Evolutionary conservation across 2,113 vertebrate genomes (phyloP).

Genomic region (Anoura caudifer): DNA sequence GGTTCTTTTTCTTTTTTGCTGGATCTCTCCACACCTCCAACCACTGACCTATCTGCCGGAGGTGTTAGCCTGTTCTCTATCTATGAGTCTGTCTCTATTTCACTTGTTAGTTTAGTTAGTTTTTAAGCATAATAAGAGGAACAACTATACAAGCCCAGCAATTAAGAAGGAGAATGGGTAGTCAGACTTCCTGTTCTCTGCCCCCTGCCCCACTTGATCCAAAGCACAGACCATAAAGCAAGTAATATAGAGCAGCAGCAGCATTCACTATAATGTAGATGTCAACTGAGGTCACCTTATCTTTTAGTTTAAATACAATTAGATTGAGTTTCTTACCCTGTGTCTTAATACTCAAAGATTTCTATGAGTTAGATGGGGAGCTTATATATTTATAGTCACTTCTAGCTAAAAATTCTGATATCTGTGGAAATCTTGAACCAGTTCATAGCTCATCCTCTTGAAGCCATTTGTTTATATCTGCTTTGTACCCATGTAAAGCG

Average conservation of each 20-base stretch:
- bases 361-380: not conserved
- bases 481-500: not conserved
- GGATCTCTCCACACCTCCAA: too few relatives aligned
- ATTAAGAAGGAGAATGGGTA: not conserved
- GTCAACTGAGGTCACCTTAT: not conserved
- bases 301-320: not conserved
- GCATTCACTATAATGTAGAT: not conserved
- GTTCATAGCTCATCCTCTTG: not conserved
- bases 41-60: too few relatives aligned
- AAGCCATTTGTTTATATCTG: not conserved
- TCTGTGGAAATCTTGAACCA: not conserved
- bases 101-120: too few relatives aligned
- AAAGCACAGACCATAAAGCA: not conserved
- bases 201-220: not conserved
- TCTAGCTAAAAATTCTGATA: not conserved
- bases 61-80: too few relatives aligned
- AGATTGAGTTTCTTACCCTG: not conserved
- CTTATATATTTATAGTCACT: not conserved
- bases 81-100: too few relatives aligned
- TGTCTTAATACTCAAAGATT: not conserved
- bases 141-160: not conserved
- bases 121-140: not conserved
- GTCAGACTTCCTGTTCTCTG: not conserved
- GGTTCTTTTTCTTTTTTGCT: too few relatives aligned
- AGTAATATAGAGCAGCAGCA: not conserved